phyloP scores from a whole-genome alignment of 2,888 invertebrate species.

The Tipula vernalis region DNA sequence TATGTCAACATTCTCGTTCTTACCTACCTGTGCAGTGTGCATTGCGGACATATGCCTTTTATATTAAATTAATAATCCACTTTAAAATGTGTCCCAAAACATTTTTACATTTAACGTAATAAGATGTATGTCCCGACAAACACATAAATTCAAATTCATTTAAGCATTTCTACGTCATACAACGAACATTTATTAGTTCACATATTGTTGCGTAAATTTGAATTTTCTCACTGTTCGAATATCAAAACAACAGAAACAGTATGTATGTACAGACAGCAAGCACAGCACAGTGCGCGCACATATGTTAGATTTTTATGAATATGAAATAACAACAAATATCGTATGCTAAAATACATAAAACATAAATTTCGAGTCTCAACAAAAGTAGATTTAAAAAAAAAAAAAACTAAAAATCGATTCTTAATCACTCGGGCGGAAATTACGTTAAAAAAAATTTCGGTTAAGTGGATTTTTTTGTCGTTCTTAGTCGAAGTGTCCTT shows the following conservation, averaged over 20 bases:
- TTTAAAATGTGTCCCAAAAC: no score
- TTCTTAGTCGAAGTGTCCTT: background rate
- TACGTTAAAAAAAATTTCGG: background rate
- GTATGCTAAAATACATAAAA: background rate
- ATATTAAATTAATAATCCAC: no score
- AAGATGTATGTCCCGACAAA: background rate
- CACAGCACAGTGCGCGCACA: background rate
- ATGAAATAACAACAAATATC: background rate
- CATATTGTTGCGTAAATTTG: background rate
- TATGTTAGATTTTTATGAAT: background rate
- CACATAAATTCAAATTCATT: background rate
- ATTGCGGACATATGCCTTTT: no score
- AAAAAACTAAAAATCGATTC: background rate
- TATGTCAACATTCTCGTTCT: no score
- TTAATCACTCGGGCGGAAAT: constrained; percentile 4
- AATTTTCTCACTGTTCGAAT: background rate
- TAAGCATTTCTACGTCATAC: background rate
- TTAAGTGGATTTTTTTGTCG: constrained; percentile 1
- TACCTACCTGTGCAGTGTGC: no score
- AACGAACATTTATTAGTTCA: background rate
- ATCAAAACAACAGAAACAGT: background rate
- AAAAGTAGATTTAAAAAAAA: background rate
- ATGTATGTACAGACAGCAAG: no score
- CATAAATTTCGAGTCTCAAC: background rate
- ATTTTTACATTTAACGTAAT: no score